Evolutionary conservation across 1,140 invertebrate genomes (phyloP).

Genomic region (Panulirus ornatus): DNA sequence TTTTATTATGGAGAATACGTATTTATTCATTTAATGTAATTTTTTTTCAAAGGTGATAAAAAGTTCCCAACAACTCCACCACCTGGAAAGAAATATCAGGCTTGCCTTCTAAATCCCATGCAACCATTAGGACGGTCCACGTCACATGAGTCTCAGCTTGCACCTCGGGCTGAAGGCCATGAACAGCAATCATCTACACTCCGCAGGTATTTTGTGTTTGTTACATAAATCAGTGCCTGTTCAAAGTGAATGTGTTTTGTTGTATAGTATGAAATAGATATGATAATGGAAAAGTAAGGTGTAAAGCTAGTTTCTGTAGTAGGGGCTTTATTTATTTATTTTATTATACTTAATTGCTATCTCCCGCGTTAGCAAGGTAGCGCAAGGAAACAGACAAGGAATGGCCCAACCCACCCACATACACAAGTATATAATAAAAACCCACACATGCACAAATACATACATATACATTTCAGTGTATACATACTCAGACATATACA

Average conservation of each 20-base stretch:
- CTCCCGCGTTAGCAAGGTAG: too few relatives aligned
- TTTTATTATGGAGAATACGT: too few relatives aligned
- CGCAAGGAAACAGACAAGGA: too few relatives aligned
- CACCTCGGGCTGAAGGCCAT: slow-evolving; percentile 81
- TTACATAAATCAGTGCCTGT: background rate
- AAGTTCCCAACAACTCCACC: slow-evolving; percentile 90
- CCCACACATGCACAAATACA: too few relatives aligned
- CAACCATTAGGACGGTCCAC: slow-evolving; percentile 82
- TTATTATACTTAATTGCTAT: too few relatives aligned
- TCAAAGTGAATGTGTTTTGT: background rate
- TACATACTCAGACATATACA: too few relatives aligned
- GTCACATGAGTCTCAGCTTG: slow-evolving; percentile 94
- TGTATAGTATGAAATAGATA: background rate
- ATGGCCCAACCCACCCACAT: too few relatives aligned
- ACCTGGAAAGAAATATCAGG: slow-evolving; percentile 85
- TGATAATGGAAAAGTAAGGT: too few relatives aligned
- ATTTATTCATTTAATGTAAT: background rate
- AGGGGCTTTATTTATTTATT: too few relatives aligned
- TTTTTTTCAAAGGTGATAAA: slow-evolving; percentile 75
- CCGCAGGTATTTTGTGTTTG: slow-evolving; percentile 6
- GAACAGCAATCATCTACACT: slow-evolving; percentile 66
- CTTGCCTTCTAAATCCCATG: slow-evolving; percentile 77
- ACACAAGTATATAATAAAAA: too few relatives aligned
- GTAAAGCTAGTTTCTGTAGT: too few relatives aligned
- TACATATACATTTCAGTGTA: too few relatives aligned